Evolutionary conservation across 2,113 vertebrate species (phyloP).

Genomic region (Pseudorhombus dupliciocellatus): DNA sequence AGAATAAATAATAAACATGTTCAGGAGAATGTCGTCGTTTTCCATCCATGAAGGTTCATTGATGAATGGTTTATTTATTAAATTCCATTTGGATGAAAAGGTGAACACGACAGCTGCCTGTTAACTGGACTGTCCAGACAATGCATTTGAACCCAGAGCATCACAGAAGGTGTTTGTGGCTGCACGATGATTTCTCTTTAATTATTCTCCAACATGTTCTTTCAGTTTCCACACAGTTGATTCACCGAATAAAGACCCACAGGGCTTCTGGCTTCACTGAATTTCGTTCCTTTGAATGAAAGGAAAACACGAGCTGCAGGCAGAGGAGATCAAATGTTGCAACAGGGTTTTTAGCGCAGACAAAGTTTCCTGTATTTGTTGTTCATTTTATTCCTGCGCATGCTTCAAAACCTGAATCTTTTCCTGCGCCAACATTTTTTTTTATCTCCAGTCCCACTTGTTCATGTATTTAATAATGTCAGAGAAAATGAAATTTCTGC

Average conservation of each 20-base stretch:
- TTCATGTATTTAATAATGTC: conserved; percentile 52
- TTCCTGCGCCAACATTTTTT: conserved; percentile 38
- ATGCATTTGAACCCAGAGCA: conserved; percentile 45
- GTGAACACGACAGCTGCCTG: conserved; percentile 30
- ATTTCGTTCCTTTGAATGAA: conserved; percentile 32
- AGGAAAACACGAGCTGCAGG: conserved; percentile 23
- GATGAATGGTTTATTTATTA: conserved; percentile 86
- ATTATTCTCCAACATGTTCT: conserved; percentile 44
- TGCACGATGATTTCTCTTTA: conserved; percentile 20
- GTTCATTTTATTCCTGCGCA: conserved; percentile 33
- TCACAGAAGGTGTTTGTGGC: conserved; percentile 21
- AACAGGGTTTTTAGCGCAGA: conserved; percentile 28
- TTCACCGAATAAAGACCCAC: conserved; percentile 27
- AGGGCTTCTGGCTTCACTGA: conserved; percentile 27
- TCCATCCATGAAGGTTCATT: conserved; percentile 88
- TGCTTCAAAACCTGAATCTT: conserved; percentile 13
- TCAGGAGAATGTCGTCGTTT: conserved; percentile 82
- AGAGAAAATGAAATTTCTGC: background rate
- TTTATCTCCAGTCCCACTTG: conserved; percentile 56
- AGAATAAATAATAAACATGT: conserved; percentile 40
- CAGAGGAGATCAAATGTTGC: conserved; percentile 36
- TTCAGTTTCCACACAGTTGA: conserved; percentile 37
- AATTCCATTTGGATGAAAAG: conserved; percentile 68
- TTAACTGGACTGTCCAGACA: conserved; percentile 26
- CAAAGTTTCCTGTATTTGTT: background rate